Evolutionary conservation across 2,888 invertebrate species (phyloP), one percentile per base, ranked within the genome.

Genomic region (Itoplectis maculator): DNA sequence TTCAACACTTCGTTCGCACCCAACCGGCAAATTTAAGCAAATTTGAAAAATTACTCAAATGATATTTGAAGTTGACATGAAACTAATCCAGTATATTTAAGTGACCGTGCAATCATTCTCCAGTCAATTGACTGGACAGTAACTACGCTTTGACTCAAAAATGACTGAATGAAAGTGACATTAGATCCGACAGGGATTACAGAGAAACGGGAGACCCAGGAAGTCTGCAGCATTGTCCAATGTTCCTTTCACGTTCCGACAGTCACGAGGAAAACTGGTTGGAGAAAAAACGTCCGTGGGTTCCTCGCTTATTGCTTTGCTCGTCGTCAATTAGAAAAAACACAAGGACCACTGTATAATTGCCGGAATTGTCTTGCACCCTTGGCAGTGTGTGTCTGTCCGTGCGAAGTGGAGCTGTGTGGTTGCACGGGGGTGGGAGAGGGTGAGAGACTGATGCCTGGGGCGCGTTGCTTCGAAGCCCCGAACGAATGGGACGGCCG

Each of bases 271-370:
- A 20, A 51, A 6, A 51, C 2, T 5, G 18, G 20, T 7, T 18
- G n/a, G 2, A 3, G n/a, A 49, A 47, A 49, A 49, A 35, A 49
- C 6, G 23, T 37, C 11, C 15, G 13, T 37, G 4, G 18, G 20
- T 54, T 37, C 29, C n/a, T 69, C 59, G 59, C 59, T 72, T 59
- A 72, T 61, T 35, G 47, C 47, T 59, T 35, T 29, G 47, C 47
- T 45, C 47, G 56, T 13, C 45, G 72, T 18, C 59, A 47, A 72
- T 72, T 47, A 68, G 20, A 56, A 47, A 69, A 63, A 23, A 54
- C 51, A 35, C n/a, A 35, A 29, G 35, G 23, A 8, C 59, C 61
- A 66, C 75, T 76, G 80, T 77, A 83, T 83, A 83, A 83, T 83
- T 76, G 73, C 40, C 68, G 72, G 79, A 74, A 80, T 83, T 80